phyloP scores from a whole-genome alignment of 2,888 invertebrate genomes.

The Nephrotoma flavescens region DNA sequence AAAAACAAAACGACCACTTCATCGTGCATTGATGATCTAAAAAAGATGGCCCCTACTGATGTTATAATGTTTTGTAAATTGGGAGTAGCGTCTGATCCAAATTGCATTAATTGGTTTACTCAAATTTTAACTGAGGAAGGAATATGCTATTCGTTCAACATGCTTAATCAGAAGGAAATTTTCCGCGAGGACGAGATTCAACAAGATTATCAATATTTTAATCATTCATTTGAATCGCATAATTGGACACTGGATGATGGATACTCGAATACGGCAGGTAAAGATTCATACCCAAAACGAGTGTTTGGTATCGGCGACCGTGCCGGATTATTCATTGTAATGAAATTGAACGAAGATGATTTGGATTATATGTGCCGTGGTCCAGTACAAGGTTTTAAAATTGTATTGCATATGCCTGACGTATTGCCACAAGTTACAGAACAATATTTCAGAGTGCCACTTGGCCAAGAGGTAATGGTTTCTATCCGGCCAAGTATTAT shows the following conservation, averaged over 20 bases:
- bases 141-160: slow-evolving; percentile 54
- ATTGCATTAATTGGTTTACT: slow-evolving; percentile 43
- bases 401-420: slow-evolving; percentile 47
- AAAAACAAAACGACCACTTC: slow-evolving; percentile 37
- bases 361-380: slow-evolving; percentile 55
- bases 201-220: slow-evolving; percentile 18
- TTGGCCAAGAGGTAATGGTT: slow-evolving; percentile 54
- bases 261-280: slow-evolving; percentile 35
- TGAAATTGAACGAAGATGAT: slow-evolving; percentile 43
- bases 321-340: slow-evolving; percentile 46
- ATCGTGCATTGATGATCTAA: slow-evolving; percentile 39
- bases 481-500: slow-evolving; percentile 62
- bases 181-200: slow-evolving; percentile 34
- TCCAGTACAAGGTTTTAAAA: slow-evolving; percentile 49
- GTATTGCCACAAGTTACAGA: slow-evolving; percentile 47
- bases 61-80: slow-evolving; percentile 43
- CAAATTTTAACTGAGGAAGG: slow-evolving; percentile 56
- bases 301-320: slow-evolving; percentile 51
- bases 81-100: slow-evolving; percentile 32
- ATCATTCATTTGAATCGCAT: slow-evolving; percentile 22
- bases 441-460: slow-evolving; percentile 54
- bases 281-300: slow-evolving; percentile 50
- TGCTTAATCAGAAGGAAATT: slow-evolving; percentile 40
- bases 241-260: slow-evolving; percentile 52
- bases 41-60: slow-evolving; percentile 36